Base-by-base conservation (phyloP, 2,113 vertebrate species). In the Halichoeres trimaculatus region DNA sequence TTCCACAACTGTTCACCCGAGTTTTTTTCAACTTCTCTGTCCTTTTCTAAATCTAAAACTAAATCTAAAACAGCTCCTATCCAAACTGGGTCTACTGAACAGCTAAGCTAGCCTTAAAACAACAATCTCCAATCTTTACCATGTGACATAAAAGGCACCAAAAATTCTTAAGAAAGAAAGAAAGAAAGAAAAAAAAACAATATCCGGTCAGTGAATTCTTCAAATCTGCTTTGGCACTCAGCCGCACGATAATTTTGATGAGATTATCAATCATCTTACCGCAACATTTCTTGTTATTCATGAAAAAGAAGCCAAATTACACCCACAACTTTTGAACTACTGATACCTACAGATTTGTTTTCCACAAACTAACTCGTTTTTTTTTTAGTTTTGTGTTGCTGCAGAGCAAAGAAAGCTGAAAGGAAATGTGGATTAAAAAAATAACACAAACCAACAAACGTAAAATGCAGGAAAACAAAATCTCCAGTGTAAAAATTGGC, bases 401-500 rank as follows among this genome's bases (percentile, higher is more conserved):
- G 66, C 53, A 73, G 67, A 74, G 62, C 67, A 69, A 70, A 69
- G 35, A 78, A 52, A 74, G 69, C 82, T 83, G 80, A 69, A 81
- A 51, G 76, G 50, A 83, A 65, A 22, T 22, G 69, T 78, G 57
- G 53, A 64, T 65, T 41, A 36, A 50, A 78, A 63, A 61, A 51
- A 61, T n/a, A 36, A 20, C 70, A 20, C 60, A 34, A 45, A 35
- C 35, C 34, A 26, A 78, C 48, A 1, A 51, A 36, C 57, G 19
- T 26, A 65, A 53, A 77, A 85, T 22, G 70, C 7, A 78, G 68
- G 62, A 71, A 79, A 85, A 87, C 35, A 70, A 76, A 81, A 80
- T 80, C 71, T 92, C 91, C 91, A 92, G 91, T 92, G 91, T 92
- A 86, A 91, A 88, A 48, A 89, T 80, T 81, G 80, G 83, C 76